These are phyloP conservation scores for Steromphala cineraria DNA, from an alignment of 2,888 invertebrate species.

Conservation along the genomic window DNA sequence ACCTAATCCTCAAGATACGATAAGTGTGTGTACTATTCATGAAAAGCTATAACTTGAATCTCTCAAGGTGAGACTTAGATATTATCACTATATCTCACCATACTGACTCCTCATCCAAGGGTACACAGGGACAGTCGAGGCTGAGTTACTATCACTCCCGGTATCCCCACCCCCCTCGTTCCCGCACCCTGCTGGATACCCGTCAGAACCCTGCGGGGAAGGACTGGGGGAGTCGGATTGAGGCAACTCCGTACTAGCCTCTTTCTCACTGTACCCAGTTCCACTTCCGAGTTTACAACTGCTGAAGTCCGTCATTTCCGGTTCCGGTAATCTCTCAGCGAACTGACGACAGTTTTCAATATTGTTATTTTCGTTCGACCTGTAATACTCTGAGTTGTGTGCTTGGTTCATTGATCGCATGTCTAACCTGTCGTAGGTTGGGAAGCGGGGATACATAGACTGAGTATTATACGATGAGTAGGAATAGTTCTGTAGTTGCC, in stretches of 20 bases:
- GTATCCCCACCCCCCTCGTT: constrained; percentile 6
- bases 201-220: constrained; percentile 5
- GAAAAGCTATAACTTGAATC: no score
- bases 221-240: constrained; percentile 20
- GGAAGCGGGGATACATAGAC: constrained; percentile 30
- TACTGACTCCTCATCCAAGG: constrained; percentile 46
- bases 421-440: constrained; percentile 29
- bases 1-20: no score
- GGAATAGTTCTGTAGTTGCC: constrained; percentile 22
- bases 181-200: neutral
- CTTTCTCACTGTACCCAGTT: constrained; percentile 12
- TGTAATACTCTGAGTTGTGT: neutral
- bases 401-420: constrained; percentile 10
- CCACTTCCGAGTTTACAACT: constrained; percentile 1
- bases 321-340: neutral
- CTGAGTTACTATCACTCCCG: constrained; percentile 24
- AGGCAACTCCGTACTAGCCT: constrained; percentile 9
- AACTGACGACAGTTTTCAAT: constrained; percentile 14
- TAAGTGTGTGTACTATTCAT: no score
- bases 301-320: constrained; percentile 8
- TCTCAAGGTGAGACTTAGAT: neutral
- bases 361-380: neutral
- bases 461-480: constrained; percentile 23
- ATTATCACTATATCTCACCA: constrained; percentile 25
- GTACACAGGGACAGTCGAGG: constrained; percentile 34